Base-by-base conservation (phyloP, 2,113 vertebrate genomes). In the Opisthocomus hoazin region DNA sequence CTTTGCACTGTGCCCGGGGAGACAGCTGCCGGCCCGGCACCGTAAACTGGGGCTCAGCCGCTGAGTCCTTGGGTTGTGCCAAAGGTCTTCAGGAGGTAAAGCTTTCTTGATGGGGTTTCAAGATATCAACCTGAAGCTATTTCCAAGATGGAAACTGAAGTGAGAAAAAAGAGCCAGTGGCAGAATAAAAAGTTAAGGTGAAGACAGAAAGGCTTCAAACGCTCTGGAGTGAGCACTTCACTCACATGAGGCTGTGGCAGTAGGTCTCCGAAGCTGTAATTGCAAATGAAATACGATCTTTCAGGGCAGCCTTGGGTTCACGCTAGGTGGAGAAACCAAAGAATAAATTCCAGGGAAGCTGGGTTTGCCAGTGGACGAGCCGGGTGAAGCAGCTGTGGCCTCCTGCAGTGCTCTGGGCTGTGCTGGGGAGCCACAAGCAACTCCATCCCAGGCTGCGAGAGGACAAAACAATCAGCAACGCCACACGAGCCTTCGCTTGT, bases 11-110 rank as follows among this genome's bases (percentile, higher is more conserved):
- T 30, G 56, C 26, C 48, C 0, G 1, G 29, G 39, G 37, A 56
- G 51, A 9, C 21, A 15, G 54, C 37, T 51, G 10, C 63, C 2
- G 1, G 43, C 76, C 50, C 1, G 1, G 32, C 7, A 2, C 53
- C 56, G 60, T 21, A 54, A 50, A 32, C 1, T 41, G 36, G 36
- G 18, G 21, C 37, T 57, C 36, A 45, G 53, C 65, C 51, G 46
- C 46, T 34, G 60, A 73, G 27, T 16, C n/a, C 19, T 46, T 68
- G 34, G 26, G 23, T 53, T 78, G 37, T 57, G 54, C 37, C 41
- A 36, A 41, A 82, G 45, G 24, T 61, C 54, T 85, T 37, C 41
- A 58, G 54, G 64, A 29, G 23, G 45, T 41, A 80, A 76, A 93
- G 64, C 76, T 84, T 90, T 84, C 39, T 51, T 80, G 41, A 16